Evolutionary conservation across 2,113 vertebrate species (phyloP).

Genomic region (Macroglossus sobrinus): DNA sequence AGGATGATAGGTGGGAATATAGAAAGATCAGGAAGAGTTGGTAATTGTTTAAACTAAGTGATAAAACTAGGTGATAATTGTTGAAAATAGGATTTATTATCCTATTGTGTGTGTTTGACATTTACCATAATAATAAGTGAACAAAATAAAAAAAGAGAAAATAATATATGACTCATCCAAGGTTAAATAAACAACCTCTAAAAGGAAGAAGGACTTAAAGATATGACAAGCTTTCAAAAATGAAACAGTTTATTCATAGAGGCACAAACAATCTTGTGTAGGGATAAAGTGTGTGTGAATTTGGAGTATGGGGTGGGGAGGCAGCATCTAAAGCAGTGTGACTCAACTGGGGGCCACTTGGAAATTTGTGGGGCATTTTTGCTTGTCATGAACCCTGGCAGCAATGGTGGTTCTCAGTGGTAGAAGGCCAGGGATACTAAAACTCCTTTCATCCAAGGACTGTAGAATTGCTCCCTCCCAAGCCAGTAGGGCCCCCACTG

Average conservation of each 20-base stretch:
- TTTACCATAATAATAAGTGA: background rate
- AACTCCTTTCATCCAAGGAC: background rate
- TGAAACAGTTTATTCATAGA: background rate
- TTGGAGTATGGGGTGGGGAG: background rate
- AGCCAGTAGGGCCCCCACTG: background rate
- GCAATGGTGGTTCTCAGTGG: background rate
- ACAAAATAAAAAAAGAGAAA: background rate
- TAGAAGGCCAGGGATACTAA: background rate
- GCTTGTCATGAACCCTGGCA: background rate
- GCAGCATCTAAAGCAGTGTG: background rate
- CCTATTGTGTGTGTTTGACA: background rate
- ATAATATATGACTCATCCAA: background rate
- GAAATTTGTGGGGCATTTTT: background rate
- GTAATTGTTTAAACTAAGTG: background rate
- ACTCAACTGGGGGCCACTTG: background rate
- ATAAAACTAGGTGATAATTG: background rate
- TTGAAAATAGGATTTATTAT: background rate
- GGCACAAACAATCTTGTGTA: background rate
- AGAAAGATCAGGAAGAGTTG: background rate
- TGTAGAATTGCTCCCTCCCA: background rate
- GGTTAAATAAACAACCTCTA: background rate
- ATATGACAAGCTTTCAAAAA: constrained; percentile 2
- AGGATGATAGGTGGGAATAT: background rate
- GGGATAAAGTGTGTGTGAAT: background rate
- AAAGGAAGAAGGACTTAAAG: constrained; percentile 7